phyloP scores from a whole-genome alignment of 2,113 vertebrate genomes.

The Chauna torquata region DNA sequence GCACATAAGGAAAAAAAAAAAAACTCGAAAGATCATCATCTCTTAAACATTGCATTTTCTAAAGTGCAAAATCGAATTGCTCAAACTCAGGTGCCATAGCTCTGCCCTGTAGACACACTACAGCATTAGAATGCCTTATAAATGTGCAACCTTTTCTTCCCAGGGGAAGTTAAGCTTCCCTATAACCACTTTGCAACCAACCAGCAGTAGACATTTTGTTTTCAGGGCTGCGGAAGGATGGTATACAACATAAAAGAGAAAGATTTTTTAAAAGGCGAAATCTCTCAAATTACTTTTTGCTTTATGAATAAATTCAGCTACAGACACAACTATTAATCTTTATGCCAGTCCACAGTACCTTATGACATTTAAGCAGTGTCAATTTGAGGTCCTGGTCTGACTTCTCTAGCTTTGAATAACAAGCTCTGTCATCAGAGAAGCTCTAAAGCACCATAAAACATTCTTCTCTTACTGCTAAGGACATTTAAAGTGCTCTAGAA shows the following conservation, averaged over 20 bases:
- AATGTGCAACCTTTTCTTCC: conserved; percentile 26
- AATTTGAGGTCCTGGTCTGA: not conserved
- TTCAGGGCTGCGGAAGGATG: conserved; percentile 12
- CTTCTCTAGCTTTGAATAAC: not conserved
- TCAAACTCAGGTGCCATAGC: rapidly evolving
- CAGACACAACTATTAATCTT: not conserved
- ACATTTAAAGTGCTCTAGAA: not conserved
- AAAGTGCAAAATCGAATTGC: not conserved
- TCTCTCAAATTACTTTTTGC: not conserved
- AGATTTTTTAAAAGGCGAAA: not conserved
- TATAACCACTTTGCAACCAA: conserved; percentile 13
- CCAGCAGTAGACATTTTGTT: conserved; percentile 23
- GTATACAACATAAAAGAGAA: conserved; percentile 13
- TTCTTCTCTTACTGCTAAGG: not conserved
- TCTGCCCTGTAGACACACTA: not conserved
- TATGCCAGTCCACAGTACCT: not conserved
- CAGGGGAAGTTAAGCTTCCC: conserved; percentile 45
- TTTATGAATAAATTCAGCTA: conserved; percentile 6
- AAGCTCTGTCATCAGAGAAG: not conserved
- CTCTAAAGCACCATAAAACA: not conserved
- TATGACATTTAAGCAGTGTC: not conserved
- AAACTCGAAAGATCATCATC: not conserved
- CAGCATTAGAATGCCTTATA: not conserved
- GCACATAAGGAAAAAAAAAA: not conserved
- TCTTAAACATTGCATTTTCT: not conserved